A percentile compares a stretch with the other conserved stretches of the same genome.
Conservation (phyloP, 2,797 vertebrate genomes). For the Okamejei kenojei region DNA sequence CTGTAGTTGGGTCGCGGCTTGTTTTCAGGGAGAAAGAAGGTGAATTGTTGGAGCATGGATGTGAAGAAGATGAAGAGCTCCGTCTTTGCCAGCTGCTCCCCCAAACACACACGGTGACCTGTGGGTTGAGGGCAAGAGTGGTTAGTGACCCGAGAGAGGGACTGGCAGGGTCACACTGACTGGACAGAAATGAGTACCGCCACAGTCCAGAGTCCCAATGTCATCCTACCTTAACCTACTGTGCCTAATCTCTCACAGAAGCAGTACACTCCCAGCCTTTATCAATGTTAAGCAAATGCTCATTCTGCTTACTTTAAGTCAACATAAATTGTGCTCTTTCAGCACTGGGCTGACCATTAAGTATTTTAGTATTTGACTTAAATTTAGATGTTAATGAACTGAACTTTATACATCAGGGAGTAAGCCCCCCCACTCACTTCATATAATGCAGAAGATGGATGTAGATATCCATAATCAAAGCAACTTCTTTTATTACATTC, state of each 20-base stretch:
- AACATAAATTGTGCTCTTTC: neutral
- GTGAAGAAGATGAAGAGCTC: slow-evolving; percentile 34
- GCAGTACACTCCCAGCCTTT: neutral
- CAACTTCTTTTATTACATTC: too few relatives aligned
- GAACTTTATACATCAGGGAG: neutral
- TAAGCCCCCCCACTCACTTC: too few relatives aligned
- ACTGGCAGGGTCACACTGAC: too few relatives aligned
- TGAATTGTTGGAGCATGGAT: neutral
- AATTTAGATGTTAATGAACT: neutral
- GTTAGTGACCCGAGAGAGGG: too few relatives aligned
- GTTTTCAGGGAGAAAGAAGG: neutral
- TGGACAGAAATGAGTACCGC: too few relatives aligned
- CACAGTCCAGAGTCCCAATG: neutral
- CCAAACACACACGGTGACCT: too few relatives aligned
- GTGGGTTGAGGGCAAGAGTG: too few relatives aligned
- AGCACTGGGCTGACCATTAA: neutral
- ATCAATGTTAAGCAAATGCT: too few relatives aligned
- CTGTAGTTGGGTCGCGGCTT: neutral
- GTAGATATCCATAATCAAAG: too few relatives aligned
- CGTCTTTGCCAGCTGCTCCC: slow-evolving; percentile 17
- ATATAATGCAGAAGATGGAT: too few relatives aligned
- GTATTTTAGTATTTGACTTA: neutral
- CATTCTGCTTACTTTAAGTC: neutral
- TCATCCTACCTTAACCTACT: neutral
- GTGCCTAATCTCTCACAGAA: neutral